A percentile compares a stretch with the other conserved stretches of the same genome.
phyloP scores from a whole-genome alignment of 2,113 vertebrate genomes.

The Centropus unirufus region DNA sequence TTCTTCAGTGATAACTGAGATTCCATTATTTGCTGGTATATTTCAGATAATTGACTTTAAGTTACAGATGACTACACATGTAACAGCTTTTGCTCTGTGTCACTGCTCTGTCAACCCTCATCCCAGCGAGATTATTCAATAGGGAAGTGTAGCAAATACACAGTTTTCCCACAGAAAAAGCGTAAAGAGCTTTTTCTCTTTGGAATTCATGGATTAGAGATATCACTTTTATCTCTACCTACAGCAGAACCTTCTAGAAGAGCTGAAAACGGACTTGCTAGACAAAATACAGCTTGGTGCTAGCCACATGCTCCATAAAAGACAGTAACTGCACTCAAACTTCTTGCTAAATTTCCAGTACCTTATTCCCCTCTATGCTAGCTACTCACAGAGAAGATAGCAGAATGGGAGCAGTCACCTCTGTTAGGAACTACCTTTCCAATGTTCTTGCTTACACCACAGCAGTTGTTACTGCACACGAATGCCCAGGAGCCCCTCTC shows the following conservation, averaged over 20 bases:
- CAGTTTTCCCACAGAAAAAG: not conserved
- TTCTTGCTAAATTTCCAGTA: not conserved
- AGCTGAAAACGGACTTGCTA: not conserved
- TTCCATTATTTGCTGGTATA: not conserved
- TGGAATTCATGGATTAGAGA: not conserved
- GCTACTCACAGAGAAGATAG: accelerated
- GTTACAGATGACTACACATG: not conserved
- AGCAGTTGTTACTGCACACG: no score
- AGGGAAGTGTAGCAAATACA: not conserved
- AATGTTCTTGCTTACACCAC: not conserved
- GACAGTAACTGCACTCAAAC: not conserved
- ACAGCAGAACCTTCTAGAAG: not conserved
- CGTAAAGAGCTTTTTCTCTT: not conserved
- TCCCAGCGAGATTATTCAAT: no score
- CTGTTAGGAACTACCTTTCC: not conserved
- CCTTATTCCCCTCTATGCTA: not conserved
- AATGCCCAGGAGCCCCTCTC: not conserved
- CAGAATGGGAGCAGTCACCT: not conserved
- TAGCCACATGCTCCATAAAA: not conserved
- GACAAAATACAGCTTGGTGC: not conserved
- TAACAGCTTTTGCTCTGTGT: not conserved
- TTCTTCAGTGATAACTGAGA: not conserved
- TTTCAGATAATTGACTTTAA: not conserved
- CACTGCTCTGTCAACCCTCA: not conserved
- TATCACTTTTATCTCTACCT: not conserved